Evolutionary conservation across 2,113 vertebrate species (phyloP), one percentile per base, ranked within the genome.

Genomic region (Echinops telfairi): DNA sequence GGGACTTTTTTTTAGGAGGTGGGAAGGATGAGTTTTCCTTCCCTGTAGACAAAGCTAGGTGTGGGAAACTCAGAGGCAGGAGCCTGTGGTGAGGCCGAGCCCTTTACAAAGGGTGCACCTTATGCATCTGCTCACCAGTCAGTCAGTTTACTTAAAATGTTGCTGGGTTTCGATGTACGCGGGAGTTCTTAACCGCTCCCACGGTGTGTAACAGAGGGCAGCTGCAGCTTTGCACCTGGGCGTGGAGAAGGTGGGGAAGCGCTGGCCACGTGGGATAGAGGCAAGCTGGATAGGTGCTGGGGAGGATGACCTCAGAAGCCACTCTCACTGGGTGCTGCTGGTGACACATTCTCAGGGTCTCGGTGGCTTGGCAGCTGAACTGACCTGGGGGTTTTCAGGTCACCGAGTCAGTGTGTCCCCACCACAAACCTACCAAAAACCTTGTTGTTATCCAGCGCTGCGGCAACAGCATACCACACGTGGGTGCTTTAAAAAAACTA

Each of bases 81-180:
- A 27, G 0, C 0, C 0, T n/a, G 38, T 0, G 12, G 43, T 2
- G 4, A 60, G 16, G 4, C 2, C 0, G 27, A 0, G 0, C 14
- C 0, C 20, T 92, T 47, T 25, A 73, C 3, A 16, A 22, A 40
- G 5, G 14, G 14, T 11, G 7, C 27, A 33, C 79, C 79, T 53
- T 22, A 1, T 0, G 0, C 0, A 0, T 7, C 70, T 31, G 6
- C 10, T 66, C 86, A 0, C 0, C 0, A 62, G 16, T 1, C 0
- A 8, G 33, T 0, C 14, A 0, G 0, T 15, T 40, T n/a, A 4
- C 78, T 75, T 14, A 15, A 64, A 22, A 43, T 9, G 8, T 3
- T 16, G 3, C 40, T 33, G 29, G 23, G 9, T 29, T 27, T 88
- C 20, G 77, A 10, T 81, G 6, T 23, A 60, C 10, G 10, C 40